phyloP scores from a whole-genome alignment of 2,113 vertebrate genomes.

The Tenrec ecaudatus region DNA sequence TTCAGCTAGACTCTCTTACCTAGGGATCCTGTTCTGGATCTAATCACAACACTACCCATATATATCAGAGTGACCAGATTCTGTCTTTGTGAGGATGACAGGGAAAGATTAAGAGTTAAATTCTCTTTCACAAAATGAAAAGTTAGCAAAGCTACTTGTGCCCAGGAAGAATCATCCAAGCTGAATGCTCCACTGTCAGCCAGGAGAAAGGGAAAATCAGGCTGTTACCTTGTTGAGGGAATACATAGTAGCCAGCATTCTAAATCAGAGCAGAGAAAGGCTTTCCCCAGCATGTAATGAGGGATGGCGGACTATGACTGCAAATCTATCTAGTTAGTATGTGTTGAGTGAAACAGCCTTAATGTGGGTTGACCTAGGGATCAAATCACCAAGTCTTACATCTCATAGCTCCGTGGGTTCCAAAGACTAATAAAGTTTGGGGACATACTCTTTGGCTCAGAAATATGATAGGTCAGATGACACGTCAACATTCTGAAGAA shows the following conservation, averaged over 20 bases:
- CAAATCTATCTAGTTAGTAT: not conserved
- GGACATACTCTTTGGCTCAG: not conserved
- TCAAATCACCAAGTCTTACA: not conserved
- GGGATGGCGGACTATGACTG: not conserved
- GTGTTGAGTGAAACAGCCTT: not conserved
- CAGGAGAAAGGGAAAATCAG: not conserved
- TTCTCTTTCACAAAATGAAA: not conserved
- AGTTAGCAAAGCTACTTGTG: not conserved
- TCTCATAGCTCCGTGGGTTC: not conserved
- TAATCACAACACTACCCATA: not conserved
- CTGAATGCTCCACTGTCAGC: not conserved
- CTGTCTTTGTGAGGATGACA: not conserved
- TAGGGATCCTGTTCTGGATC: not conserved
- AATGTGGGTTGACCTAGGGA: not conserved
- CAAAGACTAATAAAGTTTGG: not conserved
- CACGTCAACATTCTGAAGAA: not conserved
- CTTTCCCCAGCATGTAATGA: not conserved
- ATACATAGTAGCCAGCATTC: not conserved
- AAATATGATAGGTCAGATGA: not conserved
- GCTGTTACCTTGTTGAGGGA: not conserved
- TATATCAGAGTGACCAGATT: not conserved
- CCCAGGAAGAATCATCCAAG: not conserved
- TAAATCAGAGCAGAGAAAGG: not conserved
- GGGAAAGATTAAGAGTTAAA: not conserved
- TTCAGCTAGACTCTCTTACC: constrained; percentile 2